phyloP scores from a whole-genome alignment of 2,888 invertebrate genomes.

The Omphaloscelis lunosa region DNA sequence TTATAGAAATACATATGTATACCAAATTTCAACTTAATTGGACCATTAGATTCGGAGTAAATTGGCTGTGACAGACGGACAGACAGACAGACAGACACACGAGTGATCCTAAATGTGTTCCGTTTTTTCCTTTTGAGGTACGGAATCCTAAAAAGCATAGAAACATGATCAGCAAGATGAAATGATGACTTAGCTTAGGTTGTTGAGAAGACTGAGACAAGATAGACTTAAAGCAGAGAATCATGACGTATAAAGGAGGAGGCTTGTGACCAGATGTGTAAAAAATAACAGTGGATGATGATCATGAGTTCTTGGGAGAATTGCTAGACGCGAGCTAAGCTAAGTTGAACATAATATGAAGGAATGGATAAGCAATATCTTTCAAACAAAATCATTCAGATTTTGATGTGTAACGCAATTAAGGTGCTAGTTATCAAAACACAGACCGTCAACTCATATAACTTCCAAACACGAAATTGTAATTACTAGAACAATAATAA shows the following conservation, averaged over 20 bases:
- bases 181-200: not conserved
- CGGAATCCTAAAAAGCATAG: not conserved
- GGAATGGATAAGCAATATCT: no score
- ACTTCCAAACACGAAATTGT: not conserved
- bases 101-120: no score
- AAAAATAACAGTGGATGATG: not conserved
- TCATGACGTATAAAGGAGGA: not conserved
- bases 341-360: not conserved
- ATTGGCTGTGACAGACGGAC: no score
- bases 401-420: no score
- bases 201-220: not conserved
- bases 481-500: slow-evolving; percentile 5
- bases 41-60: no score
- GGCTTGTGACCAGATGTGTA: not conserved
- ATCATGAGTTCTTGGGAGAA: no score
- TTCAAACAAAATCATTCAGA: no score
- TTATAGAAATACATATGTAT: no score
- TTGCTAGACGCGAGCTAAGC: not conserved
- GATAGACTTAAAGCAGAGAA: not conserved
- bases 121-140: no score
- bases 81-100: no score
- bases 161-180: not conserved
- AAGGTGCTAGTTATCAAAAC: not conserved
- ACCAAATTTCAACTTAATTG: no score
- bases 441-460: not conserved